A percentile compares a stretch with the other conserved stretches of the same genome.
Conservation (phyloP, 2,797 vertebrate species). For the Staurois parvus region DNA sequence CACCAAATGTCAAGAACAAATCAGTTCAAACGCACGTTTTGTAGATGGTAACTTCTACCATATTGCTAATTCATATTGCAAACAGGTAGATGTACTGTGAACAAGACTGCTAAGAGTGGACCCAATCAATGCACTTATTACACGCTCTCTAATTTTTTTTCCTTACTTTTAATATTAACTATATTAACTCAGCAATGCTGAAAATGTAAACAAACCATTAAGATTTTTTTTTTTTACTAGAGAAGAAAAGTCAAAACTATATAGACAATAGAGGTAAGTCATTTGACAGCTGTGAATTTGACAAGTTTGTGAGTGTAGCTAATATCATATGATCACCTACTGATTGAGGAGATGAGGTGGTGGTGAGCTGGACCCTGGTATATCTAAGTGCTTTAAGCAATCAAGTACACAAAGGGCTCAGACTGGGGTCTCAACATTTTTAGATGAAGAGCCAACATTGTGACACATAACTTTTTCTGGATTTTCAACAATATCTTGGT, state of each 20-base stretch:
- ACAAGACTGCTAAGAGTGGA: background rate
- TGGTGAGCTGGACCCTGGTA: no score
- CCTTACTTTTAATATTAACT: background rate
- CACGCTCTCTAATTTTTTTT: background rate
- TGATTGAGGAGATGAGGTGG: no score
- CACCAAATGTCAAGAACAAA: slow-evolving; percentile 18
- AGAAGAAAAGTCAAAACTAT: no score
- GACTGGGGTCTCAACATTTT: no score
- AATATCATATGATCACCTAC: background rate
- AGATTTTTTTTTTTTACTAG: no score
- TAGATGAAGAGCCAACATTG: no score
- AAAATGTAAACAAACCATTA: background rate
- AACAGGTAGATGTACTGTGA: background rate
- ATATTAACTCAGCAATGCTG: background rate
- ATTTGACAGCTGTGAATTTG: no score
- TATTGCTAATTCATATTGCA: background rate
- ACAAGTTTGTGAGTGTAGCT: background rate
- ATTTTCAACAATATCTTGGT: no score
- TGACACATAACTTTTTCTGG: no score
- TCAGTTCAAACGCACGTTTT: slow-evolving; percentile 8
- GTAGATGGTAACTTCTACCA: background rate
- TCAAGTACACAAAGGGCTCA: no score
- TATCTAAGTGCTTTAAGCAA: no score
- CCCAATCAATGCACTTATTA: background rate
- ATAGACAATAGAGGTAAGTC: no score